A percentile compares a stretch with the other conserved stretches of the same genome.
Conservation (phyloP, 2,797 vertebrate genomes). For the Bucorvus abyssinicus region DNA sequence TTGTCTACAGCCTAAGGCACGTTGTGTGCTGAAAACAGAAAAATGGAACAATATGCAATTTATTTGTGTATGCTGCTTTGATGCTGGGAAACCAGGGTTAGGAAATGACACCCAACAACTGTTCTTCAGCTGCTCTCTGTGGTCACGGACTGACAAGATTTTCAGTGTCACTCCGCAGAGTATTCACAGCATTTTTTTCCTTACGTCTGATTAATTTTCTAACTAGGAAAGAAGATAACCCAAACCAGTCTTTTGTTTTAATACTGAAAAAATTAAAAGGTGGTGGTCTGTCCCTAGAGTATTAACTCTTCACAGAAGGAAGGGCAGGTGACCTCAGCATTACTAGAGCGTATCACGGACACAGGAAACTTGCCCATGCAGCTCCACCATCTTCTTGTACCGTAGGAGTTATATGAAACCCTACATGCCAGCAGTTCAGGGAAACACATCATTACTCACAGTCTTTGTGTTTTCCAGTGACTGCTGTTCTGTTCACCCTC, state of each 20-base stretch:
- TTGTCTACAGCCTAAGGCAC: not conserved
- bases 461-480: not conserved
- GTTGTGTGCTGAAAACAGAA: not conserved
- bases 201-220: not conserved
- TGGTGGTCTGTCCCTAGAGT: not conserved
- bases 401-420: not conserved
- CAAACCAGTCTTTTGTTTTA: not conserved
- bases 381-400: not conserved
- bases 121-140: not conserved
- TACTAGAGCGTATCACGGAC: not conserved
- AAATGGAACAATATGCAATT: not conserved
- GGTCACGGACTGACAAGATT: not conserved
- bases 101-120: not conserved
- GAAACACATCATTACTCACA: not conserved
- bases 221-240: not conserved
- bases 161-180: not conserved
- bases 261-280: not conserved
- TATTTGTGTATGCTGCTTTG: not conserved
- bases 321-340: not conserved
- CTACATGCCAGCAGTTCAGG: not conserved
- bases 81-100: not conserved
- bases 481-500: not conserved
- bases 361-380: not conserved
- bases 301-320: not conserved
- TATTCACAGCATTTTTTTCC: not conserved